Percentiles rank a stretch among this genome's conserved stretches.
Evolutionary conservation across 1,140 invertebrate genomes (phyloP).

Genomic region (Stegodyphus mimosarum): DNA sequence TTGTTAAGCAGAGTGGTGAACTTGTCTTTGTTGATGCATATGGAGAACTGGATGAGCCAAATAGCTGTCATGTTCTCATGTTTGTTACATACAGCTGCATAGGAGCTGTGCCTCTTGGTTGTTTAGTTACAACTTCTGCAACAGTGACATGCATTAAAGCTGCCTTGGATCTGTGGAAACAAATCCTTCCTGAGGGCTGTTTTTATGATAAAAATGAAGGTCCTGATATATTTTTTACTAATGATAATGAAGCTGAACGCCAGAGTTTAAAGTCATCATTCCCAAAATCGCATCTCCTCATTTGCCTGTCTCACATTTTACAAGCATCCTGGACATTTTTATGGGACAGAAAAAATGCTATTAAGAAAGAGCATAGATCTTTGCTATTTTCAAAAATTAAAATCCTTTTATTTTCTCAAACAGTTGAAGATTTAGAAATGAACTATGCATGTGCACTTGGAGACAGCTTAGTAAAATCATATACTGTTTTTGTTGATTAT

Average conservation of each 20-base stretch:
- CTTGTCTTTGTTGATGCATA: constrained; percentile 51
- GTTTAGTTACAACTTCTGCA: constrained; percentile 37
- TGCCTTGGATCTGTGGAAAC: constrained; percentile 45
- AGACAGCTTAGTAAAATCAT: constrained; percentile 47
- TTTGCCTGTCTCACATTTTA: constrained; percentile 42
- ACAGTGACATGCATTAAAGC: constrained; percentile 10
- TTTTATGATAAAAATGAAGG: constrained; percentile 40
- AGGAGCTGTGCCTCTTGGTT: constrained; percentile 30
- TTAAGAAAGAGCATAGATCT: constrained; percentile 49
- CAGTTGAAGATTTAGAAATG: constrained; percentile 46
- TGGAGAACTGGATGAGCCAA: constrained; percentile 53
- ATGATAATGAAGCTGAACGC: constrained; percentile 38
- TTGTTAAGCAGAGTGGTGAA: constrained; percentile 32
- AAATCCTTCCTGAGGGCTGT: constrained; percentile 38
- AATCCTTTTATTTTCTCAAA: constrained; percentile 46
- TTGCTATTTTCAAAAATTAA: constrained; percentile 45
- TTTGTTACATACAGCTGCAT: constrained; percentile 41
- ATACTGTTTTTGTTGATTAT: constrained; percentile 37
- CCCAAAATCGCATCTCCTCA: constrained; percentile 39
- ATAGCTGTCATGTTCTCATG: constrained; percentile 36
- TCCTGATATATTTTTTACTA: constrained; percentile 48
- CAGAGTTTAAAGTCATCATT: constrained; percentile 22
- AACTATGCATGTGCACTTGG: constrained; percentile 38
- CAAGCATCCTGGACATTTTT: constrained; percentile 52
- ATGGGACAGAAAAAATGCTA: constrained; percentile 38